Base-by-base conservation (phyloP, 2,113 vertebrate species). In the Elachura formosa region DNA sequence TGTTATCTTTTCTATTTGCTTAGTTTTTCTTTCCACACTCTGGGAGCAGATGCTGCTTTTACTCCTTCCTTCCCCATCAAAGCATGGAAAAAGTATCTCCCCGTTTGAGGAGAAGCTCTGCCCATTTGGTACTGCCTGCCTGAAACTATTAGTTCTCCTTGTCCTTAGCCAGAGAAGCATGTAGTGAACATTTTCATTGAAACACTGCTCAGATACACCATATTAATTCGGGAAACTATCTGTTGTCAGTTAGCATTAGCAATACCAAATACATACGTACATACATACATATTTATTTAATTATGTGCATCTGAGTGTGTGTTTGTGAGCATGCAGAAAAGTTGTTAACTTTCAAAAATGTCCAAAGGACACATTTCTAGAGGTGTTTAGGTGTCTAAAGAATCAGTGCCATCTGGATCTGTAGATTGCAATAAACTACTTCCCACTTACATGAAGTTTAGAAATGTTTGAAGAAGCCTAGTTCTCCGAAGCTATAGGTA, bases 181-280 rank as follows among this genome's bases (percentile, higher is more conserved):
- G 85, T 83, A 93, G 75, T 49, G 67, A 96, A 89, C 14, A 66
- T 93, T 96, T 95, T 96, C 67, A 83, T 63, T 96, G 89, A 74
- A 96, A 74, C 21, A 46, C 63, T 89, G 84, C 58, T 92, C 86
- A 95, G 84, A 91, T 64, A 84, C 59, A 54, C 43, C 81, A 80
- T 25, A 56, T 93, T 96, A 93, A 95, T 94, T 95, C 83, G 88
- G 45, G 40, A 93, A 97, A 92, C 62, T 92, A 79, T 51, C 66
- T 97, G 95, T 87, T 95, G 41, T 69, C 87, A 81, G 36, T 90
- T 45, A 87, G 23, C 58, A 95, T 86, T 52, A 94, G 28, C 45
- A 45, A 89, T 94, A 81, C 64, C 41, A 63, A 84, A 49, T 29
- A 95, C 69, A 36, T 46, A 38, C 13, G 25, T 49, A 87, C 52